Conservation (phyloP, 2,888 invertebrate genomes). For the Melipona bicolor region DNA sequence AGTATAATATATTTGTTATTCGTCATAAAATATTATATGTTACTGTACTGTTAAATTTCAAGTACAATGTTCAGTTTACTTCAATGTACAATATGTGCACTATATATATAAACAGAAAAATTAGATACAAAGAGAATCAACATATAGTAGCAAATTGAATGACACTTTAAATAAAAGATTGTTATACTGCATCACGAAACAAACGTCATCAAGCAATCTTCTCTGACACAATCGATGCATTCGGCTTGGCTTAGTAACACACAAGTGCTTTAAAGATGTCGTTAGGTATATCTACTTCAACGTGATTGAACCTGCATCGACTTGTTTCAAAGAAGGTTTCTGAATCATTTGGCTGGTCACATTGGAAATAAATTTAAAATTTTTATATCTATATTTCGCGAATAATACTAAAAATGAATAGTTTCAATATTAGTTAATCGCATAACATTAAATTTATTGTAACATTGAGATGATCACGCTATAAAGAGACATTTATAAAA, state of each 20-base stretch:
- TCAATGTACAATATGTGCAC: not conserved
- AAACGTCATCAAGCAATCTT: slow-evolving; percentile 17
- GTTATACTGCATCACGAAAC: not conserved
- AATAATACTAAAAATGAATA: not conserved
- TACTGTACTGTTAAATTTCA: not conserved
- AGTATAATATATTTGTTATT: not conserved
- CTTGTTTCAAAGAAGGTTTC: slow-evolving; percentile 28
- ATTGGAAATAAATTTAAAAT: slow-evolving; percentile 10
- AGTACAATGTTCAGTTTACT: not conserved
- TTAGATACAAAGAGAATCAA: not conserved
- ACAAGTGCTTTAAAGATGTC: slow-evolving; percentile 17
- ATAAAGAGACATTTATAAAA: not conserved
- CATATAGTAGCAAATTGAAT: not conserved
- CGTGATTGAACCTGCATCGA: slow-evolving; percentile 48
- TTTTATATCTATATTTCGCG: not conserved
- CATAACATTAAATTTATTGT: too few species aligned
- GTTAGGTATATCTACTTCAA: not conserved
- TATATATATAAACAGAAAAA: not conserved
- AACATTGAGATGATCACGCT: too few species aligned
- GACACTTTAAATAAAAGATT: not conserved
- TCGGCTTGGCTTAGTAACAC: slow-evolving; percentile 36
- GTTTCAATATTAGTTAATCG: not conserved
- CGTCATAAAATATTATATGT: not conserved
- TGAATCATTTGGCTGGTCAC: slow-evolving; percentile 19
- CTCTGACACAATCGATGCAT: slow-evolving; percentile 17